Base-by-base conservation (phyloP, 2,888 invertebrate genomes). In the Leptopterna dolabrata region DNA sequence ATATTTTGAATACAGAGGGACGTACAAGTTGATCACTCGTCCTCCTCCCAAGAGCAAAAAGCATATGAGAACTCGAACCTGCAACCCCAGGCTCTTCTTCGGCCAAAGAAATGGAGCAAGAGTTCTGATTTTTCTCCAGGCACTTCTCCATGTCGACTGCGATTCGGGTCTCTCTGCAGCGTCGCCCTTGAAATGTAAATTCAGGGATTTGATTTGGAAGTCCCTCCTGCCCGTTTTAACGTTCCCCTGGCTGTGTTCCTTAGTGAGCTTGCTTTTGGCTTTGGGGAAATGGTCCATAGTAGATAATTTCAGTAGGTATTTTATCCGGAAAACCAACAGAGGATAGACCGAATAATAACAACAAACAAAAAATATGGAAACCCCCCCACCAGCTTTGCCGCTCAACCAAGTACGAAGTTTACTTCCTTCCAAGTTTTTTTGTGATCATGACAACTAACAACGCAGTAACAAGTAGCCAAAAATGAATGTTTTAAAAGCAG, bases 101-200 rank as follows among this genome's bases (percentile, higher is more conserved):
- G 99, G 99, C 99, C 99, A 99, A 45, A 99, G 93, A 93, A 97
- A 99, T 0, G 99, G 99, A 89, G 96, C 93, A 71, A 99, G 93
- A 4, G 95, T 95, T 90, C 94, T 94, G 14, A 97, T 91, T 92
- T 98, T 98, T 90, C 94, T 93, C 93, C 95, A 95, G 3, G 95
- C 94, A 92, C 96, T 96, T 87, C 93, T 93, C 94, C 97, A 97
- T 51, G 97, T 96, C 9, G 97, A 97, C 87, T 93, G 80, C 45
- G 45, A 43, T 16, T 87, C 70, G 47, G 47, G 84, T 0, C 70
- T 14, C 0, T 80, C 76, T 27, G 76, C n/a, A 13, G 71, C 36
- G 45, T 85, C 89, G 14, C 24, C 85, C 88, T 88, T 87, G 43
- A 87, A 89, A 87, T 76, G 86, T 63, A 88, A 86, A 84, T 88